phyloP scores from a whole-genome alignment of 2,797 vertebrate genomes.

The Luscinia luscinia region DNA sequence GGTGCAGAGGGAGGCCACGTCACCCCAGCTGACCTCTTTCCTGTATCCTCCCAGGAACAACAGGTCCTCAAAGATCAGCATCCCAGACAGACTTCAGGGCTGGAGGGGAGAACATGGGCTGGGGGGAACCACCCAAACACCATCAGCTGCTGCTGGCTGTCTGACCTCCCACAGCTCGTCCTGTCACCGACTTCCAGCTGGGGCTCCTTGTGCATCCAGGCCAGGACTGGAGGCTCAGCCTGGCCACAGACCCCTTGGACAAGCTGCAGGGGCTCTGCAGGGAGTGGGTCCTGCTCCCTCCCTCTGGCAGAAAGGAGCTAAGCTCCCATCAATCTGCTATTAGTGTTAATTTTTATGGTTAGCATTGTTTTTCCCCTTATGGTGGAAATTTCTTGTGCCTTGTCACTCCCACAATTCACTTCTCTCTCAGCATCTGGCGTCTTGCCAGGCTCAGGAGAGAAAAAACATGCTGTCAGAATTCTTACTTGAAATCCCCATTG shows the following conservation, averaged over 20 bases:
- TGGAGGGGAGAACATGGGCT: not conserved
- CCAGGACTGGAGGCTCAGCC: not conserved
- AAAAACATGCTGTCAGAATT: slow-evolving; percentile 44
- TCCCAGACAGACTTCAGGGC: not conserved
- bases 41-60: accelerated
- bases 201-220: not conserved
- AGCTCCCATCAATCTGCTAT: not conserved
- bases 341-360: slow-evolving; percentile 36
- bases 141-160: not conserved
- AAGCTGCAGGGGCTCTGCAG: not conserved
- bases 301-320: not conserved
- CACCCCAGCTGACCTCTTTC: not conserved
- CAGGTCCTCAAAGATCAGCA: accelerated
- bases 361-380: slow-evolving; percentile 41
- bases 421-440: slow-evolving; percentile 32
- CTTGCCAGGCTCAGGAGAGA: slow-evolving; percentile 54
- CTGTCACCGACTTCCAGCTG: not conserved
- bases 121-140: not conserved
- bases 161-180: accelerated
- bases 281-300: not conserved
- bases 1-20: not conserved
- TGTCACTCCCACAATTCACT: slow-evolving; percentile 65
- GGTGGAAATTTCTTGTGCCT: slow-evolving; percentile 62
- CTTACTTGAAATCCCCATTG: slow-evolving; percentile 49
- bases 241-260: accelerated